Evolutionary conservation across 2,113 vertebrate species (phyloP), one percentile per base, ranked within the genome.

Genomic region (Aleadryas rufinucha): DNA sequence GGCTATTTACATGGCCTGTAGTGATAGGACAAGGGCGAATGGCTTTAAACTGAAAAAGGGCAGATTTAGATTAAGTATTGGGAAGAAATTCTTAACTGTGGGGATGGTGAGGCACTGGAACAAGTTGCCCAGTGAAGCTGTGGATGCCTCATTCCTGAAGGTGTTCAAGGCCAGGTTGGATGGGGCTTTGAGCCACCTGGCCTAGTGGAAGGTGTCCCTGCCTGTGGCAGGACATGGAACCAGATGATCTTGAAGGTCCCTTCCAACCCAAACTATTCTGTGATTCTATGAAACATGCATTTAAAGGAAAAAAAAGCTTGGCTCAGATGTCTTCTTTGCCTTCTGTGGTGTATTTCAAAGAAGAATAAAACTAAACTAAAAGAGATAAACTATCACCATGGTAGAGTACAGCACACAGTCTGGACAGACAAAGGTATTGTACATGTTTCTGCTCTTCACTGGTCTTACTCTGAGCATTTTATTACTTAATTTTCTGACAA

Each of bases 401-500:
- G 26, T 52, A 49, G 27, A 86, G 15, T 16, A 78, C 44, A 80
- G 27, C 30, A 44, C 59, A 54, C 35, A 78, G 17, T 24, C 69
- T 56, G 45, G 57, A 49, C 37, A 53, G 45, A 23, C 16, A 54
- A 41, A 83, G 65, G 71, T 87, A 47, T 0, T 59, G 16, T 78
- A 26, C 3, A 1, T 45, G 30, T 77, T 90, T 65, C 42, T 47
- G 21, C 15, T 87, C 39, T 61, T 66, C 27, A 47, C 65, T 5
- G 2, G 5, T 91, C 47, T 74, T 72, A 69, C 24, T 86, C 82
- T 50, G 75, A 90, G 63, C 39, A 24, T 70, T 76, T 93, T 89
- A 47, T 91, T 79, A 50, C 83, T 91, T 87, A 80, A 70, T 94
- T 94, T 93, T 87, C 89, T 93, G 81, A 68, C 86, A 93, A 74